A percentile compares a stretch with the other conserved stretches of the same genome.
These are phyloP conservation scores for Platysteira castanea DNA, from an alignment of 2,113 vertebrate species.

Conservation along the genomic window DNA sequence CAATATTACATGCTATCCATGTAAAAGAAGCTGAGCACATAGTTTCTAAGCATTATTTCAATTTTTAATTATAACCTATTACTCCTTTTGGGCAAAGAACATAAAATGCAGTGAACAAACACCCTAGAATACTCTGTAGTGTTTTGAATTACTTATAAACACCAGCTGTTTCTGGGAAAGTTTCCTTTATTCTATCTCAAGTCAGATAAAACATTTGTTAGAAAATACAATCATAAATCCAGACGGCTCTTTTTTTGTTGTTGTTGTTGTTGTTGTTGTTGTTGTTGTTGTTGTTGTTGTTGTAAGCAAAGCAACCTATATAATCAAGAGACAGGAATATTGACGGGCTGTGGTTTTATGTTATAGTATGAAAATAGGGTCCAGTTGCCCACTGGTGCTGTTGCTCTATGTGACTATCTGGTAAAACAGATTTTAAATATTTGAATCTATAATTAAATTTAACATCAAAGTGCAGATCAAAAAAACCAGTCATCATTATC, in stretches of 20 bases:
- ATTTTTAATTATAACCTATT: background rate
- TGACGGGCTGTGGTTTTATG: background rate
- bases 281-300: too few species aligned
- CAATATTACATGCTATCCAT: background rate
- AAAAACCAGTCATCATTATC: background rate
- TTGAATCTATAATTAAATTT: background rate
- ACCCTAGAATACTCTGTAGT: background rate
- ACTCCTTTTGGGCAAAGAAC: background rate
- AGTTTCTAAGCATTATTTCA: background rate
- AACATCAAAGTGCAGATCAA: background rate
- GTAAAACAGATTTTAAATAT: background rate
- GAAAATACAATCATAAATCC: background rate
- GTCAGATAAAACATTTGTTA: background rate
- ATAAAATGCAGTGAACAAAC: background rate
- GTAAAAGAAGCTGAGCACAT: background rate
- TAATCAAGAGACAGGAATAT: background rate
- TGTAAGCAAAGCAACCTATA: background rate
- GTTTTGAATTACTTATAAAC: background rate
- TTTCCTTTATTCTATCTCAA: background rate
- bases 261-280: too few species aligned
- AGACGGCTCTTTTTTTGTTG: too few species aligned
- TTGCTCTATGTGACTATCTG: background rate
- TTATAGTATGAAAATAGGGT: fast-evolving
- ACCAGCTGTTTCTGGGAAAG: background rate
- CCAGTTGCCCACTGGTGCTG: background rate